A percentile compares a stretch with the other conserved stretches of the same genome.
Evolutionary conservation across 2,113 vertebrate genomes (phyloP).

Genomic region (Xenopus laevis): DNA sequence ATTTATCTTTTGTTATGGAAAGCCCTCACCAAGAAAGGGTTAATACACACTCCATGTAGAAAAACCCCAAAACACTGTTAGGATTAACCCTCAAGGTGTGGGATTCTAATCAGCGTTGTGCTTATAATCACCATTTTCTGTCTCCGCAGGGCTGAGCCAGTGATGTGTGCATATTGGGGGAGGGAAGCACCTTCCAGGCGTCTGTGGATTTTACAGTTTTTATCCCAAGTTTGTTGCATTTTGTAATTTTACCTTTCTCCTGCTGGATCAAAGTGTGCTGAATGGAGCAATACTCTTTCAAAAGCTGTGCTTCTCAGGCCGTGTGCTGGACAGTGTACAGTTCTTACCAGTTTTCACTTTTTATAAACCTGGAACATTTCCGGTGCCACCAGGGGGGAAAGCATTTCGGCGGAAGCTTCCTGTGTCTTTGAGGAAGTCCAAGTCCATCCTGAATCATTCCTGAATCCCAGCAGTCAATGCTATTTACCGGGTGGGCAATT

Average conservation of each 20-base stretch:
- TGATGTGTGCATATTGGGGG: conserved; percentile 3
- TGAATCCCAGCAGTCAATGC: neutral
- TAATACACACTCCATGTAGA: too few relatives aligned
- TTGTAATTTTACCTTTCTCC: conserved; percentile 30
- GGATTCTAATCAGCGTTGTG: neutral
- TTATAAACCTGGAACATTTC: neutral
- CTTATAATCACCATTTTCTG: neutral
- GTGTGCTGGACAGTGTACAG: conserved; percentile 6
- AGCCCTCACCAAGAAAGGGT: too few relatives aligned
- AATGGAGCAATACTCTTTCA: conserved; percentile 10
- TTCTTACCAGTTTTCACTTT: conserved; percentile 2
- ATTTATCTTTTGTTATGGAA: too few relatives aligned
- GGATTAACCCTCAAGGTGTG: too few relatives aligned
- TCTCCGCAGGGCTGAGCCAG: neutral
- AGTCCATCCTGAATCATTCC: neutral
- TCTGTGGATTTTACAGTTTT: conserved; percentile 26
- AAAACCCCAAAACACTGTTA: too few relatives aligned
- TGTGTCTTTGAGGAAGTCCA: neutral
- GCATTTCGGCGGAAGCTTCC: neutral
- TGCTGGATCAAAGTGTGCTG: conserved; percentile 26
- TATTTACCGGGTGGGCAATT: neutral
- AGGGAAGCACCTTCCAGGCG: conserved; percentile 50
- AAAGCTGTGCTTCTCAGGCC: conserved; percentile 5
- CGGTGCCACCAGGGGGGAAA: neutral
- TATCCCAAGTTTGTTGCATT: conserved; percentile 26